These are phyloP conservation scores for Gobionotothen gibberifrons DNA, from an alignment of 2,797 vertebrate genomes.

Conservation along the genomic window DNA sequence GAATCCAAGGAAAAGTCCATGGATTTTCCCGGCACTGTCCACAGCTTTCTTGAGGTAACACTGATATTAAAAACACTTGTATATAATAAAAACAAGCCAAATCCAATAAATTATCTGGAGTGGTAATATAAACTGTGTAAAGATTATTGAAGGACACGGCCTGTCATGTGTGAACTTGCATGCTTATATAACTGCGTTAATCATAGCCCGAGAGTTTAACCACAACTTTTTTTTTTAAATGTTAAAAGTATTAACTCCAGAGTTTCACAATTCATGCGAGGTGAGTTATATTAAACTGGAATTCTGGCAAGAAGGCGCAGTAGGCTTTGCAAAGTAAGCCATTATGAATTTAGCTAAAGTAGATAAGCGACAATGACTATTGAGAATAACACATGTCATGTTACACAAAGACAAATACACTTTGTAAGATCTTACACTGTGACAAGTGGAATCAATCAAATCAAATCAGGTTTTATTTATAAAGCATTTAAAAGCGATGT, in stretches of 20 bases:
- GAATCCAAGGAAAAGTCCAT: conserved; percentile 50
- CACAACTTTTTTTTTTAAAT: conserved; percentile 3
- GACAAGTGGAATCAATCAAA: conserved; percentile 20
- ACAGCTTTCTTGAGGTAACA: not conserved
- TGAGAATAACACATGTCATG: not conserved
- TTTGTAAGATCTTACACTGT: not conserved
- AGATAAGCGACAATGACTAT: conserved; percentile 26
- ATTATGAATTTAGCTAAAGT: conserved; percentile 18
- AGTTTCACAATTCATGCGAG: conserved; percentile 18
- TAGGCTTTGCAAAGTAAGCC: conserved; percentile 14
- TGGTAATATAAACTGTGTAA: not conserved
- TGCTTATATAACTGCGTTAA: conserved; percentile 24
- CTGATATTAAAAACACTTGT: conserved; percentile 51
- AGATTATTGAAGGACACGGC: not conserved
- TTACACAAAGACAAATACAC: not conserved
- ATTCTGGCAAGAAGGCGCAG: not conserved
- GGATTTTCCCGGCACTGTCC: conserved; percentile 45
- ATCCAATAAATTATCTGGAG: conserved; percentile 25
- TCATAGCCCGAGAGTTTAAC: conserved; percentile 18
- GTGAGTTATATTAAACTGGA: conserved; percentile 29
- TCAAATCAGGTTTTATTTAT: too few relatives aligned
- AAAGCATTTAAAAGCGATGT: too few relatives aligned
- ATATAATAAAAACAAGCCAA: conserved; percentile 22
- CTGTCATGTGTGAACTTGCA: conserved; percentile 4
- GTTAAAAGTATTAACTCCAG: conserved; percentile 14